Evolutionary conservation across 2,797 vertebrate species (phyloP).

Genomic region (Dipus sagitta): DNA sequence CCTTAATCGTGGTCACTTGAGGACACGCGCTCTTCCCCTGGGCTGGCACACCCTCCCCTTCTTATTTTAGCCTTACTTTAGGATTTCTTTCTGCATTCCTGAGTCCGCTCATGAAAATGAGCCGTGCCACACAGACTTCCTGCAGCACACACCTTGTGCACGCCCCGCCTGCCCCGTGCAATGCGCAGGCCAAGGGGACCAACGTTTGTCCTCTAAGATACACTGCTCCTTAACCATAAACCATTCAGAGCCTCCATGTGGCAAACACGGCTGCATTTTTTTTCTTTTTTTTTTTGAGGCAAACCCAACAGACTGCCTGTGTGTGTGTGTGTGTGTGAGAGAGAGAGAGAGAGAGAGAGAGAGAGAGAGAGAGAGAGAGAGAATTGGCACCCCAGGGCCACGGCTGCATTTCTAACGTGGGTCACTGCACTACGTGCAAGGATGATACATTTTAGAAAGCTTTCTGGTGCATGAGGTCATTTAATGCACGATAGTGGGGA

Average conservation of each 20-base stretch:
- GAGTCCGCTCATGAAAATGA: slow-evolving; percentile 10
- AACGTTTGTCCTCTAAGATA: not conserved
- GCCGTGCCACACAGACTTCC: not conserved
- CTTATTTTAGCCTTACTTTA: not conserved
- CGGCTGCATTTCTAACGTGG: slow-evolving; percentile 37
- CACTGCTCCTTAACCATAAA: slow-evolving; percentile 13
- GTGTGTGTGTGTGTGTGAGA: too few species aligned
- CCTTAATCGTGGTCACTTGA: slow-evolving; percentile 39
- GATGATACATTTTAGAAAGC: slow-evolving; percentile 44
- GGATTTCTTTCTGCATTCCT: not conserved
- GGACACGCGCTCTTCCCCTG: not conserved
- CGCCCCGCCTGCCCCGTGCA: not conserved
- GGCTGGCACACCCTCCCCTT: slow-evolving; percentile 9
- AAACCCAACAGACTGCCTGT: too few species aligned
- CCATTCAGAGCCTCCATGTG: not conserved
- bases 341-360: too few species aligned
- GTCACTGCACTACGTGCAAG: slow-evolving; percentile 16
- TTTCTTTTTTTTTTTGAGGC: too few species aligned
- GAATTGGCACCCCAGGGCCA: too few species aligned
- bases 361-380: too few species aligned
- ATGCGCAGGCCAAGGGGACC: not conserved
- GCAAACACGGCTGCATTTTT: slow-evolving; percentile 17
- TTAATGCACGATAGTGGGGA: not conserved
- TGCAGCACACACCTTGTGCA: not conserved
- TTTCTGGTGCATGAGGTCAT: slow-evolving; percentile 22